Conservation (phyloP, 2,113 vertebrate species). For the Chauna torquata region DNA sequence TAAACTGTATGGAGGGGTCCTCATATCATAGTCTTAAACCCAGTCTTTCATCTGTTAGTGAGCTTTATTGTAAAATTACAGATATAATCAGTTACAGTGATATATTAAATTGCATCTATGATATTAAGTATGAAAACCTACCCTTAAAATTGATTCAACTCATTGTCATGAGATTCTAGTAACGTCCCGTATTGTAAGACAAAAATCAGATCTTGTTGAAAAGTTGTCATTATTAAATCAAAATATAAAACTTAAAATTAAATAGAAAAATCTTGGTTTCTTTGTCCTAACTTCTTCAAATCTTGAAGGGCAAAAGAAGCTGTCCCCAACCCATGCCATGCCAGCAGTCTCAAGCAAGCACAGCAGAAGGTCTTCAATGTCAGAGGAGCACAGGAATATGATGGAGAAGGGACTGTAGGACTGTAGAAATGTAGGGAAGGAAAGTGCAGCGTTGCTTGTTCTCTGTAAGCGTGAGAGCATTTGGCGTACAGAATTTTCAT, state of each 20-base stretch:
- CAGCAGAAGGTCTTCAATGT: background rate
- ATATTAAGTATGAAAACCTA: background rate
- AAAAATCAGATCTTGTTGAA: background rate
- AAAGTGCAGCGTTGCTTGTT: background rate
- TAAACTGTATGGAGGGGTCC: background rate
- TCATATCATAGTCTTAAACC: background rate
- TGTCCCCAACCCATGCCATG: background rate
- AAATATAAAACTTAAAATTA: background rate
- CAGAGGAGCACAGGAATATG: background rate
- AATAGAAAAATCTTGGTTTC: background rate
- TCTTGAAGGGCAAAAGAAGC: background rate
- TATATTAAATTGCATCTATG: background rate
- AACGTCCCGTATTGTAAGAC: background rate
- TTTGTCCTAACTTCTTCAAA: background rate
- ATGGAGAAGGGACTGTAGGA: background rate
- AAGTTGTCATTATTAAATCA: background rate
- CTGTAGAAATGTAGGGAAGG: background rate
- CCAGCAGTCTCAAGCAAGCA: background rate
- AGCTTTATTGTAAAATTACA: background rate
- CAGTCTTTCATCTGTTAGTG: background rate
- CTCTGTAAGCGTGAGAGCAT: background rate
- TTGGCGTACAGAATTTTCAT: conserved; percentile 38
- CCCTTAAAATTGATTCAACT: background rate
- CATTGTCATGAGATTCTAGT: background rate
- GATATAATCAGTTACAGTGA: background rate